A percentile compares a stretch with the other conserved stretches of the same genome.
These are phyloP conservation scores for Vulpes vulpes DNA, from an alignment of 2,113 vertebrate species.

Conservation along the genomic window DNA sequence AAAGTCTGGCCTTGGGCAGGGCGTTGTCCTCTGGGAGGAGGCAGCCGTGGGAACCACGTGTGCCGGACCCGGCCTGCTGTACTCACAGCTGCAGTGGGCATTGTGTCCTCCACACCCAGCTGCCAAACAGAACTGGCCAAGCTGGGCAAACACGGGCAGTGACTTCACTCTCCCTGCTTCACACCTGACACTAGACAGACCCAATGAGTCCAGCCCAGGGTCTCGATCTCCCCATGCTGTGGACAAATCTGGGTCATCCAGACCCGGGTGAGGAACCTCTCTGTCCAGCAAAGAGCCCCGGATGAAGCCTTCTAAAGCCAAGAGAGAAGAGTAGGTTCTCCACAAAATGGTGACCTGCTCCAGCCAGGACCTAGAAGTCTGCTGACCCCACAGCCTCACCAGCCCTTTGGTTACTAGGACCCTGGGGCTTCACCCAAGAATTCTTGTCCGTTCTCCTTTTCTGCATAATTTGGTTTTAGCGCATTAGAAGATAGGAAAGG, in stretches of 20 bases:
- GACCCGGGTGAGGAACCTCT: background rate
- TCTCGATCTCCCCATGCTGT: background rate
- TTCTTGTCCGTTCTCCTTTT: background rate
- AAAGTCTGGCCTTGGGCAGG: background rate
- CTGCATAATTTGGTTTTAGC: background rate
- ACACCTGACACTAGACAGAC: background rate
- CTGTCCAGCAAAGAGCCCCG: background rate
- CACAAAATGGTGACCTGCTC: background rate
- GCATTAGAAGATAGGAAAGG: background rate
- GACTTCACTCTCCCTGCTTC: background rate
- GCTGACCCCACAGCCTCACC: no score
- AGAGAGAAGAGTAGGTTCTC: background rate
- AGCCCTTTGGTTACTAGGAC: background rate
- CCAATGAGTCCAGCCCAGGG: background rate
- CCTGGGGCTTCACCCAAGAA: background rate
- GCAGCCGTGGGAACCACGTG: background rate
- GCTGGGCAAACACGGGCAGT: constrained; percentile 38
- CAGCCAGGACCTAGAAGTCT: accelerated
- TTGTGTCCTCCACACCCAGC: constrained; percentile 56
- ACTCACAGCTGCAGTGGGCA: background rate
- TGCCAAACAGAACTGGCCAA: constrained; percentile 34
- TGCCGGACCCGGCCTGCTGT: background rate
- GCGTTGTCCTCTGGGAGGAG: background rate
- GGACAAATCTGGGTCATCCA: background rate
- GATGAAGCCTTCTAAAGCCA: background rate